Evolutionary conservation across 2,797 vertebrate species (phyloP).

Genomic region (Phrynocephalus guinanensis): DNA sequence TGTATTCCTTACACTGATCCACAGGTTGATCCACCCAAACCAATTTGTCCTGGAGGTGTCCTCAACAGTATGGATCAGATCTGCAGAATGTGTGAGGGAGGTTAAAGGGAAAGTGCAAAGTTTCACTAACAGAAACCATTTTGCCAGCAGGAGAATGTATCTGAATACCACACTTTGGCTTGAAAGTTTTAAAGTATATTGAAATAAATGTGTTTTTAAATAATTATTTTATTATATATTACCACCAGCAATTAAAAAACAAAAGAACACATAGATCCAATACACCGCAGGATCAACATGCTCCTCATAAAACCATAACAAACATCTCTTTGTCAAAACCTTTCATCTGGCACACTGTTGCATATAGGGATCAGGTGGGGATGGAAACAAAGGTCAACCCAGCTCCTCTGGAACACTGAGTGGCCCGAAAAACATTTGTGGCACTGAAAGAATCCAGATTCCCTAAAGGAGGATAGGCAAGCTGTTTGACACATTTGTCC

Average conservation of each 20-base stretch:
- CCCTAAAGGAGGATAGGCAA: neutral
- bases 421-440: neutral
- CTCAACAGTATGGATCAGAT: neutral
- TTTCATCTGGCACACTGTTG: conserved; percentile 6
- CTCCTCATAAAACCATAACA: neutral
- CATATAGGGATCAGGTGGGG: neutral
- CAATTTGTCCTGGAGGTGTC: neutral
- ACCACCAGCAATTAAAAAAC: neutral
- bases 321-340: neutral
- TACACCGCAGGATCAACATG: neutral
- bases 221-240: neutral
- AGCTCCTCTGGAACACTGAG: neutral
- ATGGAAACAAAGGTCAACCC: conserved; percentile 3
- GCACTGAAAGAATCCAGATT: conserved; percentile 13
- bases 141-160: neutral
- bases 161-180: neutral
- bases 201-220: neutral
- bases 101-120: neutral
- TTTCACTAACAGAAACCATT: neutral
- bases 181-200: neutral
- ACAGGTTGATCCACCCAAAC: neutral
- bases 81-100: neutral
- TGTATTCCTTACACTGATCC: no score
- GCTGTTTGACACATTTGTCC: neutral
- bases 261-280: neutral